A percentile compares a stretch with the other conserved stretches of the same genome.
phyloP scores from a whole-genome alignment of 2,113 vertebrate genomes.

The Gnathonemus echidnorhynchus region DNA sequence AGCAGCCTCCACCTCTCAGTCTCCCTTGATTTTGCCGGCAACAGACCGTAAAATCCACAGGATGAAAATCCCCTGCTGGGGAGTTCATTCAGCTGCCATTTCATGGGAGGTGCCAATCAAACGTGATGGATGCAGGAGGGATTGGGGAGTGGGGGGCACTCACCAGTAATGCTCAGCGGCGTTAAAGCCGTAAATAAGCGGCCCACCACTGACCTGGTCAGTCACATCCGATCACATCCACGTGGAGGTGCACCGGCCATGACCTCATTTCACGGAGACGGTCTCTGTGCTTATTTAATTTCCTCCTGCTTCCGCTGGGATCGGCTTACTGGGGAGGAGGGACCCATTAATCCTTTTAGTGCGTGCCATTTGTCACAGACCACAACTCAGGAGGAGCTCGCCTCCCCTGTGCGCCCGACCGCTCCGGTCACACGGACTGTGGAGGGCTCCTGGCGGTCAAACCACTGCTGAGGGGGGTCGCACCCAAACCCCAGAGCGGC shows the following conservation, averaged over 20 bases:
- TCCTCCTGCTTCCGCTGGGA: not conserved
- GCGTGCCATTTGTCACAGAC: constrained; percentile 10
- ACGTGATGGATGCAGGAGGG: not conserved
- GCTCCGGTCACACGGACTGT: not conserved
- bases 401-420: not conserved
- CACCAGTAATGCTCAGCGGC: not conserved
- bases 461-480: not conserved
- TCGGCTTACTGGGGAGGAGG: not conserved
- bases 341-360: constrained; percentile 13
- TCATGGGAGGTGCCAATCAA: not conserved
- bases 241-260: not conserved
- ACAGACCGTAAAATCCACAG: not conserved
- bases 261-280: not conserved
- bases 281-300: constrained; percentile 8
- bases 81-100: not conserved
- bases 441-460: not conserved
- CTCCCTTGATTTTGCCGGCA: not conserved
- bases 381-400: not conserved
- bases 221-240: not conserved
- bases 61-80: not conserved
- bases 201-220: not conserved
- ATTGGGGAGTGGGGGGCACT: not conserved
- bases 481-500: not conserved
- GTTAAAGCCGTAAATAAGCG: not conserved
- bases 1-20: not conserved